These are phyloP conservation scores for Myotis pilosus DNA, from an alignment of 2,797 vertebrate species.

Conservation along the genomic window DNA sequence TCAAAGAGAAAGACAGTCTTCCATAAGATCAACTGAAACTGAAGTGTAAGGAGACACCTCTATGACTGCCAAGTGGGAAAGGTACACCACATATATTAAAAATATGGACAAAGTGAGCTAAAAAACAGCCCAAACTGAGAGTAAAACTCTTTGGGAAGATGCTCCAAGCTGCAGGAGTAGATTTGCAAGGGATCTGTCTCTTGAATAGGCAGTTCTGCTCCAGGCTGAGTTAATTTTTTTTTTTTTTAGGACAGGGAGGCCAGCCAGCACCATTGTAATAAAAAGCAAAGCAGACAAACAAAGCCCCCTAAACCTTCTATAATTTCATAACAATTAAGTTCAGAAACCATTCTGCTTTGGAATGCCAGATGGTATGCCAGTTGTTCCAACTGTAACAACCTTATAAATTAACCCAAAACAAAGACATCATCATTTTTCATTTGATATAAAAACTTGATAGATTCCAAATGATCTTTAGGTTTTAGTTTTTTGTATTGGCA, in stretches of 20 bases:
- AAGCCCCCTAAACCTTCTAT: neutral
- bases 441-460: neutral
- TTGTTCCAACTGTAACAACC: neutral
- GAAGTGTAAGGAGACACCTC: neutral
- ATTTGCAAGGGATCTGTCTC: neutral
- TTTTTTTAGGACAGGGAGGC: neutral
- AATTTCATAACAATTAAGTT: neutral
- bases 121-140: neutral
- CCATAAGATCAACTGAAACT: neutral
- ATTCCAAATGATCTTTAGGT: neutral
- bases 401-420: neutral
- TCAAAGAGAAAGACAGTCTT: neutral
- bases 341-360: neutral
- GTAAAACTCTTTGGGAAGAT: neutral
- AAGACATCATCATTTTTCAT: neutral
- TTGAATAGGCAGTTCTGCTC: neutral
- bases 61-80: neutral
- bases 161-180: neutral
- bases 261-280: neutral
- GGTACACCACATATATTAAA: neutral
- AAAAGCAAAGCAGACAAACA: neutral
- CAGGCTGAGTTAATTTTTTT: neutral
- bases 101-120: neutral
- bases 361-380: neutral
- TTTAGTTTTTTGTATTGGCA: constrained; percentile 8